These are phyloP conservation scores for Dinomys branickii DNA, from an alignment of 2,113 vertebrate species.

Conservation along the genomic window DNA sequence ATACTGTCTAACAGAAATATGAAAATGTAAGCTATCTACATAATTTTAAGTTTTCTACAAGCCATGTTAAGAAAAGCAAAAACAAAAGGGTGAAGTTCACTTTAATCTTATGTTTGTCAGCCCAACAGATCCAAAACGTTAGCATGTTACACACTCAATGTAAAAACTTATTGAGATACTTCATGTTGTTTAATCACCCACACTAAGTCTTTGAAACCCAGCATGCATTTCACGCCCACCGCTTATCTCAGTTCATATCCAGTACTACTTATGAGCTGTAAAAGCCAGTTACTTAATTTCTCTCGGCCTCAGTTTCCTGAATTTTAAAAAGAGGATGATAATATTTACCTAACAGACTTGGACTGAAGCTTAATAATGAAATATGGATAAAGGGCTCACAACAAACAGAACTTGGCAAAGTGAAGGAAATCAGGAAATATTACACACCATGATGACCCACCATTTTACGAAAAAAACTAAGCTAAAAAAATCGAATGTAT, in stretches of 20 bases:
- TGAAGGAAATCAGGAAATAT: conserved; percentile 48
- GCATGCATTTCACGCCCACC: background rate
- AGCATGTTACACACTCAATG: background rate
- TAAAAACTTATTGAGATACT: conserved; percentile 3
- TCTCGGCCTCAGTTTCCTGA: conserved; percentile 33
- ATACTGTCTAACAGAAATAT: conserved; percentile 38
- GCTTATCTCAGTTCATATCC: conserved; percentile 14
- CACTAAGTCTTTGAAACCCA: conserved; percentile 22
- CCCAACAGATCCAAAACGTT: background rate
- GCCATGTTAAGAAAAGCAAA: background rate
- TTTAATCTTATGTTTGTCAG: conserved; percentile 43
- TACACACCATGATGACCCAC: conserved; percentile 1
- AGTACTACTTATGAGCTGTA: background rate
- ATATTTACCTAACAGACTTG: conserved; percentile 22
- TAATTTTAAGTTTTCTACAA: conserved; percentile 49
- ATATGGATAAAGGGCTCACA: conserved; percentile 34
- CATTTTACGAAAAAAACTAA: conserved; percentile 54
- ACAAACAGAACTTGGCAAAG: conserved; percentile 22
- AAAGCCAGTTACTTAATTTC: conserved; percentile 53
- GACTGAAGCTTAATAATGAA: conserved; percentile 31
- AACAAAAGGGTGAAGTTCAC: background rate
- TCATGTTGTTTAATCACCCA: conserved; percentile 34
- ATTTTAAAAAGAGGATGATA: conserved; percentile 29
- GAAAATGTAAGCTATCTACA: conserved; percentile 5
- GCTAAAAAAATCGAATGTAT: conserved; percentile 10